Percentiles rank a stretch among this genome's conserved stretches.
Conservation (phyloP, 1,140 invertebrate species). For the Matsumurasca onukii region DNA sequence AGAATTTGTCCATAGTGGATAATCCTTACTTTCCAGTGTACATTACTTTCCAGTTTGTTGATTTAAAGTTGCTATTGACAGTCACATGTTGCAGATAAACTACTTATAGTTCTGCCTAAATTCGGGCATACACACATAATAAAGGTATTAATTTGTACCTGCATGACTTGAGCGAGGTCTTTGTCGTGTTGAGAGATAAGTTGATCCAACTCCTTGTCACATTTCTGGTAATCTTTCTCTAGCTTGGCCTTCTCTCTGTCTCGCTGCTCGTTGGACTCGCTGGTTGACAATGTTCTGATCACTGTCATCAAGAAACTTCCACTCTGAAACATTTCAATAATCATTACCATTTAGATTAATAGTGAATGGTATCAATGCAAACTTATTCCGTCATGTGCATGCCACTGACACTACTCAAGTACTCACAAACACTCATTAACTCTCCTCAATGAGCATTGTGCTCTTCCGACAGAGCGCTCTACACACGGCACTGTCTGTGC, state of each 20-base stretch:
- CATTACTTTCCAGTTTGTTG: no score
- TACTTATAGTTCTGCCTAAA: no score
- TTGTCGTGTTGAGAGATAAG: slow-evolving; percentile 85
- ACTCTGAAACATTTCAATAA: slow-evolving; percentile 60
- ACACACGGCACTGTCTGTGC: no score
- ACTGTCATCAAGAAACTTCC: slow-evolving; percentile 87
- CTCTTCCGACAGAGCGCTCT: no score
- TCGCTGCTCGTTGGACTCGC: slow-evolving; percentile 91
- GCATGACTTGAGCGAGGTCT: slow-evolving; percentile 85
- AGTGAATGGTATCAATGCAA: neutral
- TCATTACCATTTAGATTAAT: slow-evolving; percentile 2
- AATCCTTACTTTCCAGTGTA: no score
- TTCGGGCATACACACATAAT: no score
- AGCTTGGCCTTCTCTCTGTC: slow-evolving; percentile 92
- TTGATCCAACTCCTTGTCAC: slow-evolving; percentile 85
- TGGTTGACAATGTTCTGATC: slow-evolving; percentile 86
- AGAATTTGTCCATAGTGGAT: no score
- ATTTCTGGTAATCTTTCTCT: slow-evolving; percentile 90
- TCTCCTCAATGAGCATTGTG: no score
- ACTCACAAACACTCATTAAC: no score
- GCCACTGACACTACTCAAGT: slow-evolving; percentile 23
- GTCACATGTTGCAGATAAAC: no score
- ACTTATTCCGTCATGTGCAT: slow-evolving; percentile 22
- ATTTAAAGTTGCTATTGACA: no score
- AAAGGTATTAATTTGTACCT: no score